Evolutionary conservation across 2,888 invertebrate genomes (phyloP).

Genomic region (Sesia apiformis): DNA sequence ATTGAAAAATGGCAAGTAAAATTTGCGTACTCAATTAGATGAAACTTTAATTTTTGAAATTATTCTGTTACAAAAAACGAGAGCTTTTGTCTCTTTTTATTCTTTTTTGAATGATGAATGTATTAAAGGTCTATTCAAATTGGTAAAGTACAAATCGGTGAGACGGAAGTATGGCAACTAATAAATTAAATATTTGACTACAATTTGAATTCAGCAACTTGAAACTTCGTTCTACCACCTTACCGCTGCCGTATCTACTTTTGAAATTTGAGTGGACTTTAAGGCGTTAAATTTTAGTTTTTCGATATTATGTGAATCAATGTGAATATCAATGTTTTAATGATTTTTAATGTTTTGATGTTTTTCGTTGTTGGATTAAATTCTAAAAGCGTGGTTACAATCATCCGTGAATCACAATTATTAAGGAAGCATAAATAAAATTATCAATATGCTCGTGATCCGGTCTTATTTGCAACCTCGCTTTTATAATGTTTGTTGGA

Average conservation of each 20-base stretch:
- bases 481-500: conserved; percentile 42
- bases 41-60: neutral
- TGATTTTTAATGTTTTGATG: conserved; percentile 51
- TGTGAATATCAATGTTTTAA: conserved; percentile 57
- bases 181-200: too few relatives aligned
- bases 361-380: conserved; percentile 32
- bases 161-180: neutral
- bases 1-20: too few relatives aligned
- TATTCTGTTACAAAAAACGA: neutral
- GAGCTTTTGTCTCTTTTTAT: neutral
- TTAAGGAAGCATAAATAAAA: neutral
- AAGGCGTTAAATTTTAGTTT: neutral
- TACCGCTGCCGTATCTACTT: neutral
- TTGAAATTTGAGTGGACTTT: neutral
- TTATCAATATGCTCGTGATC: neutral
- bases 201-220: too few relatives aligned
- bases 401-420: conserved; percentile 1
- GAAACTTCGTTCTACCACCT: neutral
- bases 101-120: neutral
- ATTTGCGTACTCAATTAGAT: too few relatives aligned
- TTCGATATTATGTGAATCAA: conserved; percentile 17
- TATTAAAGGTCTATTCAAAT: neutral
- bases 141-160: neutral
- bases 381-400: conserved; percentile 48
- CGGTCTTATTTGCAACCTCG: conserved; percentile 40